phyloP scores from a whole-genome alignment of 2,113 vertebrate species.

The Guaruba guarouba region DNA sequence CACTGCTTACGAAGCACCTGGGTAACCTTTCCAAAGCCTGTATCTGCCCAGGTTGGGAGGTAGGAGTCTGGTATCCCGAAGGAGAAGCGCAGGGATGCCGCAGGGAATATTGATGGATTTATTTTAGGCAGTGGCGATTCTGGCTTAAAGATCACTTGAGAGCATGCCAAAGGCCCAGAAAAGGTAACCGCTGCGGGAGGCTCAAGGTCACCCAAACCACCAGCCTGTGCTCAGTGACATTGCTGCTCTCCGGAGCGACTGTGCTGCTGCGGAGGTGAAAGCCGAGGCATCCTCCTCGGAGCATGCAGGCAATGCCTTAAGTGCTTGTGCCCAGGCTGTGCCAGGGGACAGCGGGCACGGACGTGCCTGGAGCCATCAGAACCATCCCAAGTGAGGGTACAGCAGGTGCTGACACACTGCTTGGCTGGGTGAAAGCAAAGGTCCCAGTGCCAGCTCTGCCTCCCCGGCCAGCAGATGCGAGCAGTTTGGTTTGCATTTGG shows the following conservation, averaged over 20 bases:
- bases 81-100: background rate
- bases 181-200: constrained; percentile 38
- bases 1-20: background rate
- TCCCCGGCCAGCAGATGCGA: background rate
- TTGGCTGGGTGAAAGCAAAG: background rate
- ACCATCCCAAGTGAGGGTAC: rapidly evolving
- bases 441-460: background rate
- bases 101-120: constrained; percentile 17
- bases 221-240: background rate
- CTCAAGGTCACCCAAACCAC: constrained; percentile 22
- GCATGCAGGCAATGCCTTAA: rapidly evolving
- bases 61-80: background rate
- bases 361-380: background rate
- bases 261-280: rapidly evolving
- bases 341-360: background rate
- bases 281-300: background rate
- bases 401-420: background rate
- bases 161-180: constrained; percentile 53
- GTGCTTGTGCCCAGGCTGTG: background rate
- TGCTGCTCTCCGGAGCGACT: background rate
- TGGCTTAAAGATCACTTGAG: constrained; percentile 26
- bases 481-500: constrained; percentile 29
- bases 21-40: background rate
- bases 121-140: constrained; percentile 25
- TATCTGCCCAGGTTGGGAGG: background rate